Base-by-base conservation (phyloP, 92 coral and sea anemone species). In the Umimayanthus chanpuru region DNA sequence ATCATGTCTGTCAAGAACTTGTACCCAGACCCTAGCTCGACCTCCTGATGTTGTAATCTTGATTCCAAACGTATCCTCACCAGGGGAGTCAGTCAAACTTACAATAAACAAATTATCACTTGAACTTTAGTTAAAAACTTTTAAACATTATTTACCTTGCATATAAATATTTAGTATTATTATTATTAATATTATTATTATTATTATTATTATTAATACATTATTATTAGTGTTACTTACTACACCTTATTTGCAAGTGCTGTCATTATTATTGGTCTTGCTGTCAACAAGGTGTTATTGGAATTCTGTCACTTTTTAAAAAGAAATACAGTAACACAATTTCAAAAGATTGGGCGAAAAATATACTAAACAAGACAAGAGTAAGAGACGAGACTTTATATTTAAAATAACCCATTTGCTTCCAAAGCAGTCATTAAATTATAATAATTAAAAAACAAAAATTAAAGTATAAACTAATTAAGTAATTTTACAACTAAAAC, bases 61-160 rank as follows among this genome's bases (percentile, higher is more conserved):
- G 12, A 97, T 85, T 53, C 93, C 94, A 94, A 95, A 97, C 4
- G 98, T 91, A n/a, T 94, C 89, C 61, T 94, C 95, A 15, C 99
- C 99, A 23, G 99, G 99, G 38, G 98, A 95, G 74, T 91, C 95
- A 32, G 94, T 96, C 58, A 95, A 84, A 71, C 99, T 96, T 84
- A 50, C 15, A 87, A 47, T 81, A 21, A 77, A 50, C 25, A 73
- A 41, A 89, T 30, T 26, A 73, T 29, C 76, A 3, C 15, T 77
- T 76, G 21, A 56, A 56, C 55, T 71, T 70, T 23, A 73, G 4
- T 21, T 71, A 68, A 74, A 9, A 21, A 53, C 23, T 18, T 68
- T 67, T n/a, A 68, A 68, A 68, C 3, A 23, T 32, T 32, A 32
- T 32, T 32, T 32, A 32, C 36, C 36, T 32, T 32, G 36, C 36